phyloP scores from a whole-genome alignment of 2,113 vertebrate species.

The Mirounga angustirostris region DNA sequence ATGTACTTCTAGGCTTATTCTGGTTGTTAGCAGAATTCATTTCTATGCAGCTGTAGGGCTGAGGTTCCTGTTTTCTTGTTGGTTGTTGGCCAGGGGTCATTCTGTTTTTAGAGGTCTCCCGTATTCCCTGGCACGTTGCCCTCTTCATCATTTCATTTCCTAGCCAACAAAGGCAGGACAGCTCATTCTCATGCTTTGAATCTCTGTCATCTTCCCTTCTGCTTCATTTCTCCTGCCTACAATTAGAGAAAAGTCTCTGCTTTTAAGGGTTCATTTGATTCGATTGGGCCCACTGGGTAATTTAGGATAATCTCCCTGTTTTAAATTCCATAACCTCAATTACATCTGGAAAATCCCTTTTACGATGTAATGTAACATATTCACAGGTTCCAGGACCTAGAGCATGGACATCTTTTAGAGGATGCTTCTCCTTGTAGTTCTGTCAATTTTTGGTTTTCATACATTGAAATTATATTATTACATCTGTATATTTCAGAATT shows the following conservation, averaged over 20 bases:
- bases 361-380: not conserved
- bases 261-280: not conserved
- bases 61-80: not conserved
- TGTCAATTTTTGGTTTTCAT: not conserved
- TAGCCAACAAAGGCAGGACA: not conserved
- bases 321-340: not conserved
- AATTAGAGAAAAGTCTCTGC: not conserved
- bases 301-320: not conserved
- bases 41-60: not conserved
- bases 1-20: not conserved
- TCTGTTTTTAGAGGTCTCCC: not conserved
- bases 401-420: not conserved
- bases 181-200: not conserved
- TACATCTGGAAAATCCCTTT: not conserved
- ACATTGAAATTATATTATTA: conserved; percentile 11
- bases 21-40: not conserved
- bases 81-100: not conserved
- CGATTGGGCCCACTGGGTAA: not conserved
- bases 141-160: not conserved
- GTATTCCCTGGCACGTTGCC: not conserved
- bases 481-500: not conserved
- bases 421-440: not conserved
- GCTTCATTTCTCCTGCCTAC: not conserved
- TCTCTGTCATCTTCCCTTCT: not conserved
- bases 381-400: not conserved